Evolutionary conservation across 1,140 invertebrate species (phyloP).

Genomic region (Luehdorfia chinensis): DNA sequence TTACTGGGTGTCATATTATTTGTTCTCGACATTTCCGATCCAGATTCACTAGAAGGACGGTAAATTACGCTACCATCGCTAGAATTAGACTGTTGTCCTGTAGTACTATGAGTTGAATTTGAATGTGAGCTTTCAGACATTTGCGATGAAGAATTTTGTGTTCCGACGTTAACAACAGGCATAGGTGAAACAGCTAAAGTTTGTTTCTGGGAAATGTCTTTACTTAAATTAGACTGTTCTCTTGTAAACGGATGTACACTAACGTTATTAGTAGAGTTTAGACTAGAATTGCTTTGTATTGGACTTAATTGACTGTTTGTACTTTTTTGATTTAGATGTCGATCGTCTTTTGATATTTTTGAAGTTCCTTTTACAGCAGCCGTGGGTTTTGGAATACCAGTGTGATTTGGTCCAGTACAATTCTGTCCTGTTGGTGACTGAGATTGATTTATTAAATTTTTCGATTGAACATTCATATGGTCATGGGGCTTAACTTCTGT

Average conservation of each 20-base stretch:
- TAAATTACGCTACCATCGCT: slow-evolving; percentile 84
- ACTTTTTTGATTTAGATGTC: slow-evolving; percentile 63
- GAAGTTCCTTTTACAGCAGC: slow-evolving; percentile 92
- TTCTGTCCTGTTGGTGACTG: slow-evolving; percentile 44
- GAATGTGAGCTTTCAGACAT: slow-evolving; percentile 79
- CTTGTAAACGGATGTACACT: slow-evolving; percentile 67
- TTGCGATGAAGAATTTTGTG: slow-evolving; percentile 67
- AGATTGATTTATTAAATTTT: slow-evolving; percentile 41
- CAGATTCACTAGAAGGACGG: slow-evolving; percentile 82
- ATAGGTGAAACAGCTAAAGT: slow-evolving; percentile 87
- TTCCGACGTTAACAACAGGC: slow-evolving; percentile 70
- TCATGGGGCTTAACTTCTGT: slow-evolving; percentile 46
- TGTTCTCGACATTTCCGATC: slow-evolving; percentile 78
- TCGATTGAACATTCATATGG: slow-evolving; percentile 30
- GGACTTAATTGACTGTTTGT: slow-evolving; percentile 75
- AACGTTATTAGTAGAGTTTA: slow-evolving; percentile 72
- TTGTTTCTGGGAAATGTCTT: slow-evolving; percentile 76
- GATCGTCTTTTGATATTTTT: slow-evolving; percentile 79
- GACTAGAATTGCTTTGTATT: slow-evolving; percentile 78
- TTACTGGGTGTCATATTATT: slow-evolving; percentile 73
- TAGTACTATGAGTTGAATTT: slow-evolving; percentile 79
- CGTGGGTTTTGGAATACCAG: slow-evolving; percentile 92
- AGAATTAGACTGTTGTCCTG: slow-evolving; percentile 80
- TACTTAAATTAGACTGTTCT: slow-evolving; percentile 74
- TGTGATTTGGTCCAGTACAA: slow-evolving; percentile 65